These are phyloP conservation scores for Gonioctena quinquepunctata DNA, from an alignment of 1,140 invertebrate species.

Conservation along the genomic window DNA sequence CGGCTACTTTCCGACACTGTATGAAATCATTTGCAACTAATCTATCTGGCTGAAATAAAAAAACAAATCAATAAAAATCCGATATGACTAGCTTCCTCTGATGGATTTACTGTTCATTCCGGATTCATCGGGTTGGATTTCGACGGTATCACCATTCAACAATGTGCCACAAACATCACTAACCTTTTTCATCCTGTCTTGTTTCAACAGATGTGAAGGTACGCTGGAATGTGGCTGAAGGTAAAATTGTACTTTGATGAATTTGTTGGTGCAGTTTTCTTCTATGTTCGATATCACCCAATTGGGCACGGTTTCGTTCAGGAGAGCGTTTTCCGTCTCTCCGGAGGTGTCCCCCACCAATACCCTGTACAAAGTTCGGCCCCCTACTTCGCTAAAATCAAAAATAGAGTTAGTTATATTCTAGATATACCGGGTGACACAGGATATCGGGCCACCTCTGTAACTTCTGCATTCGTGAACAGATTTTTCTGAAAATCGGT, in stretches of 20 bases:
- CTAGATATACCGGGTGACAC: too few species aligned
- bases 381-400: conserved; percentile 89
- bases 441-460: too few species aligned
- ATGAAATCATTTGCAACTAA: conserved; percentile 99
- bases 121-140: too few species aligned
- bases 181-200: conserved; percentile 88
- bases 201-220: conserved; percentile 84
- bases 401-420: too few species aligned
- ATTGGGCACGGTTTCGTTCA: conserved; percentile 92
- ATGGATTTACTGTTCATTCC: too few species aligned
- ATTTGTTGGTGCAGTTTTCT: conserved; percentile 92
- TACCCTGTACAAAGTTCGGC: conserved; percentile 87
- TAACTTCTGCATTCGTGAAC: too few species aligned
- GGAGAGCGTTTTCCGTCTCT: conserved; percentile 90
- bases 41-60: conserved; percentile 67
- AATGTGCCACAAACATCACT: too few species aligned
- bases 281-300: conserved; percentile 97
- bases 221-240: conserved; percentile 79
- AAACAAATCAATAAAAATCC: conserved; percentile 15
- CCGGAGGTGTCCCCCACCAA: conserved; percentile 91
- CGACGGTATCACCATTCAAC: too few species aligned
- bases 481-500: too few species aligned
- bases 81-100: too few species aligned
- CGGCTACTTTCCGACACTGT: conserved; percentile 98
- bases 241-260: conserved; percentile 97